These are phyloP conservation scores for Calvadosia cruxmelitensis DNA, from an alignment of 30 jellyfish, hydroid and myxozoan species.

Conservation along the genomic window DNA sequence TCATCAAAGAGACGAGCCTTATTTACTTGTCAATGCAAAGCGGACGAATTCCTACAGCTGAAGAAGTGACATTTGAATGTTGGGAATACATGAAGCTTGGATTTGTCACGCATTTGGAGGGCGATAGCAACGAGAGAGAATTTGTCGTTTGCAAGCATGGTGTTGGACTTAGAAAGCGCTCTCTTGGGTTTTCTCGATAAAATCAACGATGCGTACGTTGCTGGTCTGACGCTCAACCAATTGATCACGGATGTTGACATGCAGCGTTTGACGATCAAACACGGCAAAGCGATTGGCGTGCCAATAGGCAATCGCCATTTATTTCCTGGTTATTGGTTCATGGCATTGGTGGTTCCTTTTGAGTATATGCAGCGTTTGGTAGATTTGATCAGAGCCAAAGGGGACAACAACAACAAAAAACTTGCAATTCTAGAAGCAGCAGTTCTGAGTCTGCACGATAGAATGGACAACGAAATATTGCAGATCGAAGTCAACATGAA, in stretches of 20 bases:
- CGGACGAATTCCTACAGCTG: too few species aligned
- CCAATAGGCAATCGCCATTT: slow-evolving; percentile 77
- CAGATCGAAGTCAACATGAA: slow-evolving; percentile 3
- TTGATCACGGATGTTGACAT: slow-evolving; percentile 58
- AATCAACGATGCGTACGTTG: slow-evolving; percentile 68
- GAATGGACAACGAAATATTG: slow-evolving; percentile 30
- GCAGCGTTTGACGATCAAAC: slow-evolving; percentile 54
- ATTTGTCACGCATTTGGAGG: too few species aligned
- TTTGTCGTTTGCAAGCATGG: too few species aligned
- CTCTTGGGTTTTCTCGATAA: slow-evolving; percentile 53
- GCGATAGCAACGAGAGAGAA: too few species aligned
- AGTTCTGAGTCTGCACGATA: slow-evolving; percentile 17
- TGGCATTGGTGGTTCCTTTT: slow-evolving; percentile 78
- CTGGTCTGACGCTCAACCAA: slow-evolving; percentile 58
- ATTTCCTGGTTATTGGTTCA: slow-evolving; percentile 89
- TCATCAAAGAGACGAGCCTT: too few species aligned
- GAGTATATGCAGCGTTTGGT: slow-evolving; percentile 53
- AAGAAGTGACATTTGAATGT: too few species aligned
- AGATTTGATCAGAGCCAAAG: slow-evolving; percentile 32
- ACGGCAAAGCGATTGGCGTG: slow-evolving; percentile 73
- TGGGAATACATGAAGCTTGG: too few species aligned
- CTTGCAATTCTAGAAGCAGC: slow-evolving; percentile 1
- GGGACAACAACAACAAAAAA: slow-evolving; percentile 2
- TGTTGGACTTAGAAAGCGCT: slow-evolving; percentile 33
- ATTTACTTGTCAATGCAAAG: too few species aligned